phyloP scores from a whole-genome alignment of 1,140 invertebrate genomes.

The Drosophila pachea region DNA sequence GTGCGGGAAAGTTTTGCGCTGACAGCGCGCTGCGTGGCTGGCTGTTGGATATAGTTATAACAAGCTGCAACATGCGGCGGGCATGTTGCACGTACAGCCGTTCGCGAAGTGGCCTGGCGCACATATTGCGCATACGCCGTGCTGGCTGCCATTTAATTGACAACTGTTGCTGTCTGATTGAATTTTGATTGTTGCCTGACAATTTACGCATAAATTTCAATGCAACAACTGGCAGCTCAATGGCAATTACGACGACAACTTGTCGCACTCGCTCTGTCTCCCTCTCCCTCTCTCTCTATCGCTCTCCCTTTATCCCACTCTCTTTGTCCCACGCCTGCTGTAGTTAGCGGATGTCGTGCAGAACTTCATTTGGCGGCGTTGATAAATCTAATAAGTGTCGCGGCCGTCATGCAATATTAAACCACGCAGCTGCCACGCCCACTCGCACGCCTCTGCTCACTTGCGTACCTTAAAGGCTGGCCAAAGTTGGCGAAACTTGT shows the following conservation, averaged over 20 bases:
- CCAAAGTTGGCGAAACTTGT: constrained; percentile 60
- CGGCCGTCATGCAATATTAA: constrained; percentile 58
- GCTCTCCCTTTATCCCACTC: no score
- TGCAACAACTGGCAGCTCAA: constrained; percentile 33
- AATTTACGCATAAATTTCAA: constrained; percentile 61
- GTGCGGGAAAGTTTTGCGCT: constrained; percentile 6
- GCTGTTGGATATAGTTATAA: constrained; percentile 19
- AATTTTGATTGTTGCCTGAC: constrained; percentile 65
- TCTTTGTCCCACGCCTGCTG: neutral
- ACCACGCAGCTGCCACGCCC: constrained; percentile 21
- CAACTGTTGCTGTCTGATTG: constrained; percentile 75
- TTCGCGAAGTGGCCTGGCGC: neutral
- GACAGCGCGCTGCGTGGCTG: neutral
- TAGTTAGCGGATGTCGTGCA: constrained; percentile 40
- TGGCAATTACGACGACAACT: constrained; percentile 42
- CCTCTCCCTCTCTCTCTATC: no score
- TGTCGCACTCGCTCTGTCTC: neutral
- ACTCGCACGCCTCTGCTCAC: neutral
- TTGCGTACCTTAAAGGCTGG: constrained; percentile 60
- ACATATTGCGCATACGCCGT: constrained; percentile 58
- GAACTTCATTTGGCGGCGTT: constrained; percentile 53
- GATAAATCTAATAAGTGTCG: constrained; percentile 76
- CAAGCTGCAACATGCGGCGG: constrained; percentile 33
- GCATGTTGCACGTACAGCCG: constrained; percentile 28
- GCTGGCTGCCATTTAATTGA: constrained; percentile 52